phyloP scores from a whole-genome alignment of 2,113 vertebrate species.

The Pycnonotus jocosus region DNA sequence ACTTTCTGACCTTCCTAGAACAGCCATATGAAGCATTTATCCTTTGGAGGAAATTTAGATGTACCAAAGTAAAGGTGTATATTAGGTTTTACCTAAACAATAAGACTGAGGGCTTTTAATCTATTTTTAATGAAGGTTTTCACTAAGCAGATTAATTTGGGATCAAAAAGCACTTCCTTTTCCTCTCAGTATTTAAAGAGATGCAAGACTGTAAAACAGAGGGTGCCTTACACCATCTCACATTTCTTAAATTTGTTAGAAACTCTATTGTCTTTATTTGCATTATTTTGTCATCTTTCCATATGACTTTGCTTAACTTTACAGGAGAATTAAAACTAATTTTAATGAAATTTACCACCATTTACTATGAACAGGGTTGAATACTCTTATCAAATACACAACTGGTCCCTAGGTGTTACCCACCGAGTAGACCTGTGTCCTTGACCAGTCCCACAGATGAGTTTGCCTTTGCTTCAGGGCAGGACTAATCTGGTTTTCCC shows the following conservation, averaged over 20 bases:
- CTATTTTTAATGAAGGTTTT: neutral
- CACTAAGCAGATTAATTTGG: neutral
- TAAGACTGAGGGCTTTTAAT: neutral
- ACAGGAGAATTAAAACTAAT: neutral
- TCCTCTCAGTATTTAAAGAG: neutral
- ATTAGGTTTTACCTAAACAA: neutral
- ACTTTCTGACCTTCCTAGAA: neutral
- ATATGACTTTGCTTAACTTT: neutral
- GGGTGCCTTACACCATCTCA: neutral
- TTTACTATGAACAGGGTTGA: neutral
- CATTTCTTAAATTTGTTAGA: neutral
- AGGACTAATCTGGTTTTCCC: neutral
- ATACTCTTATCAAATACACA: neutral
- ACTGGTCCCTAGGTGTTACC: accelerated
- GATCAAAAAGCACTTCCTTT: neutral
- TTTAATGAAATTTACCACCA: neutral
- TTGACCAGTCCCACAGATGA: neutral
- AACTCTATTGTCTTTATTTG: neutral
- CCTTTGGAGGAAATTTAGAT: neutral
- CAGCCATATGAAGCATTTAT: neutral
- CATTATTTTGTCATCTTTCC: neutral
- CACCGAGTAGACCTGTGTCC: neutral
- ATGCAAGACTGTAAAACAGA: neutral
- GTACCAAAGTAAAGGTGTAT: neutral
- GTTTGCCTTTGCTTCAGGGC: neutral